phyloP scores from a whole-genome alignment of 2,888 invertebrate species.

The Ischnura elegans region DNA sequence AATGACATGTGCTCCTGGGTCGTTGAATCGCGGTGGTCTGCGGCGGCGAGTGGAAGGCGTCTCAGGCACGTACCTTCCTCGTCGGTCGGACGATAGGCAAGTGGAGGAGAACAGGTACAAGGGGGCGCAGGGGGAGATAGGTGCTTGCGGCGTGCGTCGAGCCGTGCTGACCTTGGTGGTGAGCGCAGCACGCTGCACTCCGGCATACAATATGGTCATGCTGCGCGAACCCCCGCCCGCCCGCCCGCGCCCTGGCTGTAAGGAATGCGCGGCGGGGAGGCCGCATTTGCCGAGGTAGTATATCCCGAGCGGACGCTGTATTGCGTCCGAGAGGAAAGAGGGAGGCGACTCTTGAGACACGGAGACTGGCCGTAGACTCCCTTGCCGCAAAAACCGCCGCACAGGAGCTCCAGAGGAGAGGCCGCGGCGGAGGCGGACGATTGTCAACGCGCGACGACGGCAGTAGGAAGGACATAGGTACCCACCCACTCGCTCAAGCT shows the following conservation, averaged over 20 bases:
- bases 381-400: constrained; percentile 23
- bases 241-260: not conserved
- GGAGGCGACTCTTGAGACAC: not conserved
- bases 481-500: no score
- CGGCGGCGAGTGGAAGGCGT: not conserved
- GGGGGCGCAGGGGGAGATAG: not conserved
- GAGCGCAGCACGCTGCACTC: not conserved
- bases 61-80: not conserved
- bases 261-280: not conserved
- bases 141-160: not conserved
- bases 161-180: not conserved
- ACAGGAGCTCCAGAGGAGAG: not conserved
- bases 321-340: not conserved
- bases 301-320: not conserved
- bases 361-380: not conserved
- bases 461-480: no score
- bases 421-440: not conserved
- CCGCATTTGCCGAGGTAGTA: not conserved
- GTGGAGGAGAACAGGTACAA: no score
- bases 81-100: no score
- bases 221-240: not conserved
- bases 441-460: not conserved
- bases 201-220: not conserved
- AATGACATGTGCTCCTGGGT: not conserved
- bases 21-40: not conserved